Conservation (phyloP, 2,113 vertebrate genomes). For the Anas platyrhynchos region DNA sequence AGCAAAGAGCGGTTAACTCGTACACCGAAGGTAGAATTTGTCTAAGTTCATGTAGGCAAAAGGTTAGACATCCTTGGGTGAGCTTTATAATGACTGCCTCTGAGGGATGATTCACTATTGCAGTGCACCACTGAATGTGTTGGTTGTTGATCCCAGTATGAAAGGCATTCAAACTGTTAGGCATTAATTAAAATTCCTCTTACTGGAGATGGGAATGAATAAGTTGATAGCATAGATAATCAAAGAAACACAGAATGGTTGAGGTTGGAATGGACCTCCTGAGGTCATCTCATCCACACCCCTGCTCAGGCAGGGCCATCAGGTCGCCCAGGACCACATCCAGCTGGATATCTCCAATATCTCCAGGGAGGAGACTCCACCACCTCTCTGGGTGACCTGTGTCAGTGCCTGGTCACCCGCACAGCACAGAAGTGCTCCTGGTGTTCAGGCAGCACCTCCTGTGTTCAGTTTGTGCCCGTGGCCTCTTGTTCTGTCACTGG, state of each 20-base stretch:
- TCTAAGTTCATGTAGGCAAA: background rate
- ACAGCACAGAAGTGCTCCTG: background rate
- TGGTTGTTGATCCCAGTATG: background rate
- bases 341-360: background rate
- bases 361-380: background rate
- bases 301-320: background rate
- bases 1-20: background rate
- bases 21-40: background rate
- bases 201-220: background rate
- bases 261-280: background rate
- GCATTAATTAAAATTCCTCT: background rate
- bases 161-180: background rate
- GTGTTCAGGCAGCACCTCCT: background rate
- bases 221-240: background rate
- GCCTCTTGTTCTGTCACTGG: background rate
- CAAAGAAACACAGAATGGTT: background rate
- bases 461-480: background rate
- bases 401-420: background rate
- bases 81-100: background rate
- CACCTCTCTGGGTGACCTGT: background rate
- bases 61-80: background rate
- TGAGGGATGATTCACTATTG: background rate
- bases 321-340: background rate
- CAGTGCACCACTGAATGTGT: background rate
- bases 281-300: background rate